Evolutionary conservation across 2,113 vertebrate species (phyloP), one percentile per base, ranked within the genome.

Genomic region (Tenrec ecaudatus): DNA sequence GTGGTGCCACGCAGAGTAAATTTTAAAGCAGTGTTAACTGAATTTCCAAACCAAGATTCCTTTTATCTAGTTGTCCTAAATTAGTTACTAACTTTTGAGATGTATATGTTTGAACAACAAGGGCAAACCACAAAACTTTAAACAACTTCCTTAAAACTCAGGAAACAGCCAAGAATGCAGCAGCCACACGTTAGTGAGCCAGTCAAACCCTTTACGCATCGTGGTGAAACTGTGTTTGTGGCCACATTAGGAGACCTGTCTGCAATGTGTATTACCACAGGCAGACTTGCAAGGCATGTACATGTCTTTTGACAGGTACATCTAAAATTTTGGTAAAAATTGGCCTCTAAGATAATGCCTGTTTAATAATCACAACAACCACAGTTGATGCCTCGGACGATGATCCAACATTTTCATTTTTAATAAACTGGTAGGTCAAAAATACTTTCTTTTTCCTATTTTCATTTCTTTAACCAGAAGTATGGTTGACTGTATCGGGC

Each of bases 131-230:
- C 40, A 40, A 40, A 40, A 40, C 40, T 40, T 40, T 40, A 40
- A 40, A 40, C 40, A 40, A 40, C 40, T 40, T 40, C 40, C 40
- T 40, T 40, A 4, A 40, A 40, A 40, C 40, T 40, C 40, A 40
- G 40, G 40, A 40, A 40, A 40, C 40, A 40, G 40, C 40, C 40
- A 40, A 7, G 40, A 40, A 40, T 40, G 40, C 40, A 40, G 40
- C 40, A 40, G 40, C 40, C 40, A 40, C 40, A 40, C 3, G 40
- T 40, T 7, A 58, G 14, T 58, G 83, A 99, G 99, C 99, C 99
- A 99, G 94, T 99, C 99, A 23, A 40, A 40, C 40, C 99, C 99
- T 98, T 99, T 27, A 83, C 6, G 75, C 76, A 17, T 6, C 87
- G 47, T 43, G 78, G 77, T 53, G 90, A 73, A 84, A 88, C 76